These are phyloP conservation scores for Neodiprion pinetum DNA, from an alignment of 1,140 invertebrate genomes.

Conservation along the genomic window DNA sequence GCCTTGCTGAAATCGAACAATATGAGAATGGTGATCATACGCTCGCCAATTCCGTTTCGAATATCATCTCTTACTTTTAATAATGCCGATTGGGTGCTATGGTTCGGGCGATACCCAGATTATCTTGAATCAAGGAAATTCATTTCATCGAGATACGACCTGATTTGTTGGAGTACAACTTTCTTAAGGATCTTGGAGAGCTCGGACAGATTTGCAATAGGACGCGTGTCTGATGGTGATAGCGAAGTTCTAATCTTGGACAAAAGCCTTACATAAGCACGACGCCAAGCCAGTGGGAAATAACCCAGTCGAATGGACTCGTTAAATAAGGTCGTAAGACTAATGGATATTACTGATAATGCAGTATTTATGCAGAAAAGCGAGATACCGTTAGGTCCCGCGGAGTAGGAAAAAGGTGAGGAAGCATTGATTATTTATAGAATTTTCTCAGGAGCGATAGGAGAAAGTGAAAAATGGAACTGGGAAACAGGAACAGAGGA, in stretches of 20 bases:
- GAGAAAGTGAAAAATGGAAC: neutral
- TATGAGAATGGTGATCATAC: neutral
- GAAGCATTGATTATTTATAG: neutral
- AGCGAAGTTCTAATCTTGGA: neutral
- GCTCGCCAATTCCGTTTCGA: neutral
- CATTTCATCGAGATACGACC: neutral
- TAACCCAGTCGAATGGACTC: neutral
- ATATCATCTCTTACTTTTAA: neutral
- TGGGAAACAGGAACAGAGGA: neutral
- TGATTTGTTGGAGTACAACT: neutral
- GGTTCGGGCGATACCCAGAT: conserved; percentile 7
- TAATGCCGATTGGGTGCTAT: neutral
- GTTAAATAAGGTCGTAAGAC: neutral
- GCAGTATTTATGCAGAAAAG: neutral
- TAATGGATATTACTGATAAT: neutral
- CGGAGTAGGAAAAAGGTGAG: neutral
- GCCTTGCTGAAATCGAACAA: too few species aligned
- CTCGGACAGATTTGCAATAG: neutral
- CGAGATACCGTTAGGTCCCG: neutral
- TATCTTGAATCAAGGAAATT: neutral
- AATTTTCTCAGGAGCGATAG: neutral
- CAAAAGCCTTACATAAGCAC: neutral
- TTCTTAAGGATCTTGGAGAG: neutral
- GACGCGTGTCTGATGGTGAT: neutral
- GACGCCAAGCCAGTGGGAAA: neutral